Evolutionary conservation across 1,140 invertebrate species (phyloP), one percentile per base, ranked within the genome.

Genomic region (Drosophila simulans): DNA sequence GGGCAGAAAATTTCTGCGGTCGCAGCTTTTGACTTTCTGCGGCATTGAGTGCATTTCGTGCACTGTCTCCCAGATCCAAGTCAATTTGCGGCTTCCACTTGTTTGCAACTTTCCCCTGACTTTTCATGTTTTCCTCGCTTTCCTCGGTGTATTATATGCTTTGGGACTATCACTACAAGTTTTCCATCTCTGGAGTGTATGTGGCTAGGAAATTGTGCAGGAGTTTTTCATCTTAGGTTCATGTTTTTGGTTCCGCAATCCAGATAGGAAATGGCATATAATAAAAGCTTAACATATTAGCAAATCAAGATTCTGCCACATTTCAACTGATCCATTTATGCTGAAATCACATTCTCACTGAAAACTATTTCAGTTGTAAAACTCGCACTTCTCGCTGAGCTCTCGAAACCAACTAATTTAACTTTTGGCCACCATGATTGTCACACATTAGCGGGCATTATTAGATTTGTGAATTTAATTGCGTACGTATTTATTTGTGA

Each of bases 51-150:
- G 64, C 63, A 69, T 46, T 70, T 48, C 45, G 40, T 69, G 65
- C 64, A 64, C 59, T 51, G 43, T 48, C 59, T 45, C 34, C 42
- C 22, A 39, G 22, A n/a, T 43, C 40, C 25, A 35, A 70, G 64
- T 70, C 66, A 56, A 34, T 68, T 56, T 56, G 49, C 64, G 40
- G 35, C 64, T 48, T 17, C 43, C 43, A 55, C 66, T 70, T 70
- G 66, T 70, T 70, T 71, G 53, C 25, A 57, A 71, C 65, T 70
- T 70, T 69, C 62, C 40, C 57, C 11, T 35, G 62, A 62, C 56
- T 65, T 65, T 65, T 40, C 42, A 8, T 62, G 43, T 63, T 42
- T 65, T 62, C 25, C 56, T 42, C 11, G 55, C 40, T 1, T 3
- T 25, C 10, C 42, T 20, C 7, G n/a, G 5, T 17, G 37, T 22